Evolutionary conservation across 2,797 vertebrate genomes (phyloP).

Genomic region (Galago senegalensis): DNA sequence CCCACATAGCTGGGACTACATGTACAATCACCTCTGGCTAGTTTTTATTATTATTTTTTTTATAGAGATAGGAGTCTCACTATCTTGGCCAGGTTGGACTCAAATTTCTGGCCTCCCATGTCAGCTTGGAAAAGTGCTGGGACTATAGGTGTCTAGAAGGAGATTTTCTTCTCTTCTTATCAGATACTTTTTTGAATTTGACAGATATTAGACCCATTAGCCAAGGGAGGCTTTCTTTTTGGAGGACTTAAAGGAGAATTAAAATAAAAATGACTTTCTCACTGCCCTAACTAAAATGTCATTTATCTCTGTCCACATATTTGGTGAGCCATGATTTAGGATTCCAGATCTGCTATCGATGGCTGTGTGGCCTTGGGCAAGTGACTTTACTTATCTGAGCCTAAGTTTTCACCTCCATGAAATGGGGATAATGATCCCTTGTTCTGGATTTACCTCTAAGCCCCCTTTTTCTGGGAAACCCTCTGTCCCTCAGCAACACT

Average conservation of each 20-base stretch:
- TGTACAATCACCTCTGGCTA: too few relatives aligned
- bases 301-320: neutral
- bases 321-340: neutral
- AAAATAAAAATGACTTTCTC: neutral
- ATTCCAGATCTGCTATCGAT: neutral
- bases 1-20: too few relatives aligned
- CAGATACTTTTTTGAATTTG: neutral
- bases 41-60: too few relatives aligned
- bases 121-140: too few relatives aligned
- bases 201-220: accelerated
- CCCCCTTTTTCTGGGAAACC: neutral
- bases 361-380: neutral
- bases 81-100: too few relatives aligned
- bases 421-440: neutral
- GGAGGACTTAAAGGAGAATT: neutral
- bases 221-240: neutral
- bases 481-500: neutral
- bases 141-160: too few relatives aligned
- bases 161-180: neutral
- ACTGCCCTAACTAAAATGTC: neutral
- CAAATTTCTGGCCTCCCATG: too few relatives aligned
- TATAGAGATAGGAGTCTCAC: too few relatives aligned
- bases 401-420: neutral
- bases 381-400: neutral
- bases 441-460: too few relatives aligned